These are phyloP conservation scores for Megamerina dolium DNA, from an alignment of 2,888 invertebrate species.

Conservation along the genomic window DNA sequence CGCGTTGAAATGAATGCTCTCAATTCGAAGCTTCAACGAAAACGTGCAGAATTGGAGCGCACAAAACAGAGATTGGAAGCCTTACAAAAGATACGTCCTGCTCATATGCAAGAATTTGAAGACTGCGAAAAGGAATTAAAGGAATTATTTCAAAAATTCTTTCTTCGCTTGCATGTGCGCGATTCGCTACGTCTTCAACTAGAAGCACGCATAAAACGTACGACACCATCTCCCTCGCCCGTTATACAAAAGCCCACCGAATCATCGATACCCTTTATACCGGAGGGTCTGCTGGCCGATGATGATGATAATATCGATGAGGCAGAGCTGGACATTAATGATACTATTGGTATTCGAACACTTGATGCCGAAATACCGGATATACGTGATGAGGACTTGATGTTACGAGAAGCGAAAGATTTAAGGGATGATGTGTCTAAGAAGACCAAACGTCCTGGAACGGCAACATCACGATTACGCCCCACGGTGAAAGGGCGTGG, in stretches of 20 bases:
- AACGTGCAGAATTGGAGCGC: slow-evolving; percentile 81
- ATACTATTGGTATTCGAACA: slow-evolving; percentile 9
- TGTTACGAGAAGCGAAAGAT: slow-evolving; percentile 20
- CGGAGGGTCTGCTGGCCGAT: slow-evolving; percentile 45
- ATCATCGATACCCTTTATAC: slow-evolving; percentile 43
- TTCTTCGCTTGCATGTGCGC: slow-evolving; percentile 79
- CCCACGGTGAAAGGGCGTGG: slow-evolving; percentile 47
- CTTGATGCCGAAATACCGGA: slow-evolving; percentile 40
- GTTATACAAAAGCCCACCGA: slow-evolving; percentile 40
- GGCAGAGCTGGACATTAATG: slow-evolving; percentile 18
- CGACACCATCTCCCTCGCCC: slow-evolving; percentile 37
- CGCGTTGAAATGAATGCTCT: slow-evolving; percentile 83
- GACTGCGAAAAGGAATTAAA: slow-evolving; percentile 79
- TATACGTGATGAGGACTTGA: slow-evolving; percentile 37
- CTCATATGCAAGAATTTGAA: slow-evolving; percentile 94
- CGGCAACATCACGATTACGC: slow-evolving; percentile 36
- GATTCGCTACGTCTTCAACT: slow-evolving; percentile 83
- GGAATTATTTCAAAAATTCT: slow-evolving; percentile 78
- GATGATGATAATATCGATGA: slow-evolving; percentile 39
- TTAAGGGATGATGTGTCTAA: slow-evolving; percentile 1
- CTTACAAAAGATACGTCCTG: slow-evolving; percentile 91
- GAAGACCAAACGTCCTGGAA: slow-evolving; percentile 29
- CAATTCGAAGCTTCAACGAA: slow-evolving; percentile 87
- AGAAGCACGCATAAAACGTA: slow-evolving; percentile 44
- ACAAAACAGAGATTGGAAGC: slow-evolving; percentile 90